These are phyloP conservation scores for Willisornis vidua DNA, from an alignment of 2,113 vertebrate species.

Conservation along the genomic window DNA sequence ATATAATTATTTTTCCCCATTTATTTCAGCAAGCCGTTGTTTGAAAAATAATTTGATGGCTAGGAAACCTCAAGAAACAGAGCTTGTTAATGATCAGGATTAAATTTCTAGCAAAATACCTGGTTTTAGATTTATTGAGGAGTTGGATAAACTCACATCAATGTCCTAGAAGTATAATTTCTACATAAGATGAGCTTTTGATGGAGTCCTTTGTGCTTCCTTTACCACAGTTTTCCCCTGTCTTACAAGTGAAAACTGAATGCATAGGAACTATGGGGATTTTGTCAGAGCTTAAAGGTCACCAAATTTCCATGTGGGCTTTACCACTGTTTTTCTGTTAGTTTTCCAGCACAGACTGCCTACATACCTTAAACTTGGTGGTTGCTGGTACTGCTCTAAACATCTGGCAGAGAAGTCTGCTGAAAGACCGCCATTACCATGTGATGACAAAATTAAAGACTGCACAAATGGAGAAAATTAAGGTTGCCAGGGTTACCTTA, in stretches of 20 bases:
- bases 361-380: neutral
- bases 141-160: neutral
- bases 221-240: neutral
- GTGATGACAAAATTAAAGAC: slow-evolving; percentile 37
- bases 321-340: neutral
- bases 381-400: neutral
- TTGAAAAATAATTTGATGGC: neutral
- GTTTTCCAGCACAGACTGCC: neutral
- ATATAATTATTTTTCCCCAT: neutral
- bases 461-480: slow-evolving; percentile 50
- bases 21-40: neutral
- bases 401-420: slow-evolving; percentile 17
- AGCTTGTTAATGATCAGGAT: neutral
- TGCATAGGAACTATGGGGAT: neutral
- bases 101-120: neutral
- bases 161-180: neutral
- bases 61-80: neutral
- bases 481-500: slow-evolving; percentile 35
- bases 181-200: neutral
- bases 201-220: neutral
- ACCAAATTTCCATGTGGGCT: neutral
- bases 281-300: neutral
- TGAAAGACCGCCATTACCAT: neutral
- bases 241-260: neutral
- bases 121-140: neutral